Percentiles rank a stretch among this genome's conserved stretches.
phyloP scores from a whole-genome alignment of 92 coral and sea anemone genomes.

The Porites cylindrica region DNA sequence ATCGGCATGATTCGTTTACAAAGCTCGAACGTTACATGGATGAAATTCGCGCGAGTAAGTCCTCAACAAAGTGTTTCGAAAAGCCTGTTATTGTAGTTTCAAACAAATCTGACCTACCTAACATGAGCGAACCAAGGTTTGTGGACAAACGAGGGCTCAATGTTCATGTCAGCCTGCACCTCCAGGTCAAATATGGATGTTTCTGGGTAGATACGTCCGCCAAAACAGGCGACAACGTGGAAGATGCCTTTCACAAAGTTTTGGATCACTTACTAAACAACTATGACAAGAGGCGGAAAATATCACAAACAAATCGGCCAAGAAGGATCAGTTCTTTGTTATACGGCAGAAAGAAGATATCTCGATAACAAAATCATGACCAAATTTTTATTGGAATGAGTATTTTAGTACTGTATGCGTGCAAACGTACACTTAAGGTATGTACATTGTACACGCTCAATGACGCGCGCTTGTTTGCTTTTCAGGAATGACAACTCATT shows the following conservation, averaged over 20 bases:
- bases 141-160: constrained; percentile 59
- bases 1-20: constrained; percentile 66
- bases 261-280: constrained; percentile 26
- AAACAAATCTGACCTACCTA: constrained; percentile 69
- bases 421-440: neutral
- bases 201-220: constrained; percentile 76
- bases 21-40: constrained; percentile 79
- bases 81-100: constrained; percentile 87
- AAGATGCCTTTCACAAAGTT: constrained; percentile 60
- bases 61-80: constrained; percentile 34
- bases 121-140: constrained; percentile 31
- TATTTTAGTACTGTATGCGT: neutral
- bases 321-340: constrained; percentile 19
- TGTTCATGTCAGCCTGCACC: constrained; percentile 49
- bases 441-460: neutral
- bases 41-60: constrained; percentile 71
- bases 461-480: neutral
- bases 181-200: constrained; percentile 65
- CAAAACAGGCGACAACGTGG: constrained; percentile 54
- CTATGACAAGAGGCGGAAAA: neutral
- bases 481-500: neutral
- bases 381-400: no score
- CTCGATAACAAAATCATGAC: constrained; percentile 4
- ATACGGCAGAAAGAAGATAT: constrained; percentile 9
- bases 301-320: neutral